phyloP scores from a whole-genome alignment of 2,888 invertebrate species.

The Diaprepes abbreviatus region DNA sequence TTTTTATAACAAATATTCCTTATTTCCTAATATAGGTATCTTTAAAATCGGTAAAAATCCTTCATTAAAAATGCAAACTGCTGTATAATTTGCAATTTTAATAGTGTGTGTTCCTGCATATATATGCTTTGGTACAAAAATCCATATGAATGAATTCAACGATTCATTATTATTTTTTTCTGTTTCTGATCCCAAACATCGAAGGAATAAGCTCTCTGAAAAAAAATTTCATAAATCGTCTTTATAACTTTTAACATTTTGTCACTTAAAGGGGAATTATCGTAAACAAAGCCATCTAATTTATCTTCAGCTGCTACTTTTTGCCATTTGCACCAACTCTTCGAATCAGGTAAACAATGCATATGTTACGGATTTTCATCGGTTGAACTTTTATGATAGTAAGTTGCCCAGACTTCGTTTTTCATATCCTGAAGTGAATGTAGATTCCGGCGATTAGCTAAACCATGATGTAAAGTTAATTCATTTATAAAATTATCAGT shows the following conservation, averaged over 20 bases:
- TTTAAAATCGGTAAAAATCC: neutral
- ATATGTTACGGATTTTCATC: neutral
- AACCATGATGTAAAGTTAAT: too few relatives aligned
- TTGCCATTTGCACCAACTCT: neutral
- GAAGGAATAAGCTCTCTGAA: too few relatives aligned
- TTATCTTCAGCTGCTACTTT: neutral
- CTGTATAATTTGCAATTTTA: neutral
- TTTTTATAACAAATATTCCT: too few relatives aligned
- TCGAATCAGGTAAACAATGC: neutral
- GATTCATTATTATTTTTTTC: conserved; percentile 7
- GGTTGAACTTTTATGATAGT: neutral
- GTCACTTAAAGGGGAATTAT: too few relatives aligned
- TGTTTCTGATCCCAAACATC: neutral
- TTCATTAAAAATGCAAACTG: conserved; percentile 7
- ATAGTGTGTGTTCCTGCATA: neutral
- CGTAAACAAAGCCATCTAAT: too few relatives aligned
- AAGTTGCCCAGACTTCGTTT: neutral
- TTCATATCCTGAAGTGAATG: neutral
- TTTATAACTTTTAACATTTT: too few relatives aligned
- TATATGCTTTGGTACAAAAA: conserved; percentile 1
- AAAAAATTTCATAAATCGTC: too few relatives aligned
- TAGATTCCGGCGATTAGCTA: neutral
- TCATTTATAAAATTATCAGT: too few relatives aligned
- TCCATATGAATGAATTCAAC: conserved; percentile 1
- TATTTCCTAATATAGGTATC: too few relatives aligned